Evolutionary conservation across 2,888 invertebrate genomes (phyloP), one percentile per base, ranked within the genome.

Genomic region (Orthonychiurus folsomi): DNA sequence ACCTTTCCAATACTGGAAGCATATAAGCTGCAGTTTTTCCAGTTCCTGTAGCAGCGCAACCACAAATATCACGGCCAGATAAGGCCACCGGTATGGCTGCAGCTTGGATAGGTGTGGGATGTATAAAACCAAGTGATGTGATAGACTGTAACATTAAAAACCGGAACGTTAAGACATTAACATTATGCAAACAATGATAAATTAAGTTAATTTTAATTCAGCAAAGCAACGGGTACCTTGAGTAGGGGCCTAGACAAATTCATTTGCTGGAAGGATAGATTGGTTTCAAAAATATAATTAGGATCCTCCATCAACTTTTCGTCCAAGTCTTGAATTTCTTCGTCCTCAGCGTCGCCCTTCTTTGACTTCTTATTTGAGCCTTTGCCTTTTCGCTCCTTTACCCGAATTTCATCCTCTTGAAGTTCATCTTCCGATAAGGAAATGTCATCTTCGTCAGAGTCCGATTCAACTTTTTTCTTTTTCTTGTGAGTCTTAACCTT

Each of bases 21-120:
- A 99, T 96, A 78, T 96, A 99, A 0, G 99, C 97, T 0, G 94
- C 95, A 0, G 99, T 99, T 82, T 99, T 99, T 60, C 97, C 96
- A 5, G 91, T 88, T 59, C 99, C 99, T 0, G 97, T 99, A 0
- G 96, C 95, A 27, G 99, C 97, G 81, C 97, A 99, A 12, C 95
- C 99, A 79, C 96, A 97, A 72, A 99, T 86, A 78, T 99, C 99
- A 73, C 89, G 85, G 20, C 96, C 93, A 71, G 91, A 80, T 63
- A 99, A 79, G 2, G 93, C 96, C 12, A 95, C 83, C 1, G 99
- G 97, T 76, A 99, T 91, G 0, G 95, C 93, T 0, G 93, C 88
- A 1, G 92, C 85, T 78, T 99, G 99, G 74, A 99, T 96, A 0
- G 96, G 96, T 0, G 99, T 99, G 0, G 99, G 97, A 75, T 91